Base-by-base conservation (phyloP, 2,113 vertebrate species). In the Pseudolaguvia tuberculata region DNA sequence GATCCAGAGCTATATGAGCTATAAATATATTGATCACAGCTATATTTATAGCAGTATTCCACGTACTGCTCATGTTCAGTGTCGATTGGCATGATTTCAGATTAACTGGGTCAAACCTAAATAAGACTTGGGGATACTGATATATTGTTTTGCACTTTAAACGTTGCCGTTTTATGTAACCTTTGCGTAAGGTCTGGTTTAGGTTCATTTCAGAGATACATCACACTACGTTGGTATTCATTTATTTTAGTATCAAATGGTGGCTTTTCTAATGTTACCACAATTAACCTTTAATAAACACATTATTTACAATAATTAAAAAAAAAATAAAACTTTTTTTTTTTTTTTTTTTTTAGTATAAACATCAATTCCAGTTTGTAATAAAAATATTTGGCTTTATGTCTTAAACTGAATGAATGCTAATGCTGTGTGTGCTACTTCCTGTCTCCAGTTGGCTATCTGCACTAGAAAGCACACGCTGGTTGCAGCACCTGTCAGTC, bases 401-500 rank as follows among this genome's bases (percentile, higher is more conserved):
- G 35, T 62, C n/a, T 10, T 42, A 62, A 62, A 18, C 1, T 62
- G 35, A 62, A 62, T 13, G 20, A 62, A 8, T 61, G 12, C 51
- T 42, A 50, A 45, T 45, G 20, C n/a, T n/a, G 17, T 13, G 4
- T 63, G 15, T 52, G 14, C 20, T 35, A n/a, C 63, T 42, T 52
- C 8, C 57, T 62, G 18, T 21, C 5, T 39, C 11, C 86, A 99
- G 96, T 88, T 99, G 96, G 97, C 92, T 99, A 55, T 99, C 96
- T 0, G 93, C 96, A 0, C 88, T 99, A 59, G 97, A 99, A 88
- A 99, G 93, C 83, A 99, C 97, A 73, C 96, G 95, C 73, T 98
- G 97, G 96, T 90, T 99, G 82, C 97, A 99, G 88, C 96, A 99
- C 82, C 90, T 99, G 68, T 99, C 96, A 0, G 90, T 96, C 85